Conservation (phyloP, 2,888 invertebrate genomes). For the Nasonia oneida region DNA sequence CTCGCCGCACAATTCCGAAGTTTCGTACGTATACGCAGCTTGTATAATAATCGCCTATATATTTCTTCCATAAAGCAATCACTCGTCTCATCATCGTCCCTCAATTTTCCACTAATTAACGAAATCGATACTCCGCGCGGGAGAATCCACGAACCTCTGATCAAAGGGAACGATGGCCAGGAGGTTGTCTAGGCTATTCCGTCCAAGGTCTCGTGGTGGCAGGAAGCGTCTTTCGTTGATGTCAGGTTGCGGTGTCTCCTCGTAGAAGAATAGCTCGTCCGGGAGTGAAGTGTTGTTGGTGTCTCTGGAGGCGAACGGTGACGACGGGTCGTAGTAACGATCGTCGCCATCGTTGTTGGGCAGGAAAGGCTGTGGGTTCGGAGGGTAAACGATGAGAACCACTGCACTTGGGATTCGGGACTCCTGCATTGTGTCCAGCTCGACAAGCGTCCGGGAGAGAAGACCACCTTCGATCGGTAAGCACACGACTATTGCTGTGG, state of each 20-base stretch:
- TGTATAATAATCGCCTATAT: too few relatives aligned
- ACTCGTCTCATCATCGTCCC: not conserved
- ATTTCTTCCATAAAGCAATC: too few relatives aligned
- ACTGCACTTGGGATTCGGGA: constrained; percentile 78
- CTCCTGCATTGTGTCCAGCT: constrained; percentile 78
- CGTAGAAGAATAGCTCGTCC: constrained; percentile 48
- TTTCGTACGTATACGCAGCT: not conserved
- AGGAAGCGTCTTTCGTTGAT: constrained; percentile 58
- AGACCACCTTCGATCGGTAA: constrained; percentile 79
- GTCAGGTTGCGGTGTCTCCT: constrained; percentile 13
- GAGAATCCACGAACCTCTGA: constrained; percentile 70
- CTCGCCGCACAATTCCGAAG: not conserved
- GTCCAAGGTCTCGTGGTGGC: constrained; percentile 68
- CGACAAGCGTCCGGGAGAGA: constrained; percentile 70
- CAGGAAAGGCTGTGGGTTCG: constrained; percentile 39
- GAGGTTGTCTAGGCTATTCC: constrained; percentile 70
- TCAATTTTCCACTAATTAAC: too few relatives aligned
- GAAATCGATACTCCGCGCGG: not conserved
- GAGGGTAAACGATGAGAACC: constrained; percentile 76
- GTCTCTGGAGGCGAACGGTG: not conserved
- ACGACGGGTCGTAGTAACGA: constrained; percentile 21
- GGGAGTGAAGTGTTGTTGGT: not conserved
- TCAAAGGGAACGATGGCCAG: constrained; percentile 75
- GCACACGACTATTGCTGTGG: constrained; percentile 80
- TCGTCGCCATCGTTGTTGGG: constrained; percentile 42